These are phyloP conservation scores for Tenthredo distinguenda DNA, from an alignment of 2,888 invertebrate species.

Conservation along the genomic window DNA sequence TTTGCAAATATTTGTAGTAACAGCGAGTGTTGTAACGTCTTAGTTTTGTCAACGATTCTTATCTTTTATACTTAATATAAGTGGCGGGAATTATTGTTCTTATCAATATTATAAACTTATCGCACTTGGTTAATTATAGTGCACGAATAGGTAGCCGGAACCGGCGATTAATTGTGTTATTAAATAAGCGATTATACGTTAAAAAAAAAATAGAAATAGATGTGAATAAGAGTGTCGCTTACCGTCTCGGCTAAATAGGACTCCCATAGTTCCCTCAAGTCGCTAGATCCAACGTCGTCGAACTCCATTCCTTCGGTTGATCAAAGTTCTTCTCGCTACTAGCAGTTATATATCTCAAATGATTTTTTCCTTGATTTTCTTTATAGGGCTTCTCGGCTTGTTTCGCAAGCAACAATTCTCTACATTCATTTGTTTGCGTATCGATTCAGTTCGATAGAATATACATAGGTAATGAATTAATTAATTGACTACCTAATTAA, in stretches of 20 bases:
- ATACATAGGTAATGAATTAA: background rate
- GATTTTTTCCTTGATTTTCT: background rate
- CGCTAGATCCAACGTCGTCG: slow-evolving; percentile 87
- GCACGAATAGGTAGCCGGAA: slow-evolving; percentile 42
- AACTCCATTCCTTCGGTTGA: slow-evolving; percentile 77
- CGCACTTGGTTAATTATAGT: background rate
- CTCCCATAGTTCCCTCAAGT: slow-evolving; percentile 90
- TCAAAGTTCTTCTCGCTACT: background rate
- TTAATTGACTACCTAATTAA: background rate
- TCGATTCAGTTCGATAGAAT: background rate
- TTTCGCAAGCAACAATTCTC: background rate
- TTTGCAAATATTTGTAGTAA: background rate
- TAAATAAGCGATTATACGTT: slow-evolving; percentile 46
- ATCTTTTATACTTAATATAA: background rate
- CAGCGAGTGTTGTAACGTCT: background rate
- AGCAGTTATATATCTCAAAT: background rate
- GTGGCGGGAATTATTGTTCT: background rate
- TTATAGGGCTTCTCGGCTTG: background rate
- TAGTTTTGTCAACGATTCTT: background rate
- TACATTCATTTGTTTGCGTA: background rate
- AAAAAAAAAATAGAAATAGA: slow-evolving; percentile 24
- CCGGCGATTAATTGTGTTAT: slow-evolving; percentile 33
- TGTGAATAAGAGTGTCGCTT: slow-evolving; percentile 76
- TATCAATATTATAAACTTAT: background rate
- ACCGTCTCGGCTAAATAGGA: slow-evolving; percentile 89